These are phyloP conservation scores for Geococcyx californianus DNA, from an alignment of 2,113 vertebrate genomes.

Conservation along the genomic window DNA sequence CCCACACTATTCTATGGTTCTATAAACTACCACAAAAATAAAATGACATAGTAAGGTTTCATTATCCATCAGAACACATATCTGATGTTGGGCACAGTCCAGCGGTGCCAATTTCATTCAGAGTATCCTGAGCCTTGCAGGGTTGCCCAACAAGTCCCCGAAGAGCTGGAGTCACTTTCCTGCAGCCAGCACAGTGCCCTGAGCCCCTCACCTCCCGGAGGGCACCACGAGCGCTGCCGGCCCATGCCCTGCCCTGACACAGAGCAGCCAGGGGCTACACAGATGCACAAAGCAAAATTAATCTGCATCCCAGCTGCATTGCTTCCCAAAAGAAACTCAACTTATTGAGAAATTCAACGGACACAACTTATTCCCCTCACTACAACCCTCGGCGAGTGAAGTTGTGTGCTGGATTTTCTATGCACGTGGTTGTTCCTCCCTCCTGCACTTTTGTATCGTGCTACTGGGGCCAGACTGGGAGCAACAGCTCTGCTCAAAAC, in stretches of 20 bases:
- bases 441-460: background rate
- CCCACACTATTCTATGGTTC: too few species aligned
- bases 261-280: accelerated
- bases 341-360: background rate
- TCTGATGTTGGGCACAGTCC: background rate
- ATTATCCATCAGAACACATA: background rate
- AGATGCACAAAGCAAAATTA: background rate
- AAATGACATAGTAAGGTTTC: background rate
- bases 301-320: background rate
- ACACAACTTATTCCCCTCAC: background rate
- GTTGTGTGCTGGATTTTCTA: background rate
- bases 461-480: background rate
- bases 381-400: background rate
- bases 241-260: background rate
- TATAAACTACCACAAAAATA: background rate
- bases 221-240: background rate
- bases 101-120: background rate
- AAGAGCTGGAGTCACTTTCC: background rate
- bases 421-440: background rate
- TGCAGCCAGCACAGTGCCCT: too few species aligned
- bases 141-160: background rate
- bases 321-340: background rate
- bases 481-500: background rate
- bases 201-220: background rate
- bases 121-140: background rate